phyloP scores from a whole-genome alignment of 2,888 invertebrate species.

The Podotricha telesiphe region DNA sequence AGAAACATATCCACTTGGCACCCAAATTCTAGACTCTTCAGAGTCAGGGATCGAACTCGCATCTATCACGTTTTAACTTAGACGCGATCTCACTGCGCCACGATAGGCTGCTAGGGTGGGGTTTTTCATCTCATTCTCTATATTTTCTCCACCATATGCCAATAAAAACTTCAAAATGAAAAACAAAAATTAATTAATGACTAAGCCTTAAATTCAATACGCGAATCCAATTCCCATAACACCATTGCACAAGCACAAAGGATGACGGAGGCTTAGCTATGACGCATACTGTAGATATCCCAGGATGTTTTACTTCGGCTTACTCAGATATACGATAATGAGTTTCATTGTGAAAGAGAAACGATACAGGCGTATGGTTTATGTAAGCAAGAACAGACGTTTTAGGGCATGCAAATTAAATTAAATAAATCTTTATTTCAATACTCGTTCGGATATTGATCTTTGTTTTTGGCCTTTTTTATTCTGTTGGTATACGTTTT shows the following conservation, averaged over 20 bases:
- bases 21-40: no score
- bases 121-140: no score
- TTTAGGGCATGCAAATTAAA: conserved; percentile 20
- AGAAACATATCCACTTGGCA: no score
- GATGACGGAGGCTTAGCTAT: conserved; percentile 46
- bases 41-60: no score
- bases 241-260: conserved; percentile 47
- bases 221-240: conserved; percentile 30
- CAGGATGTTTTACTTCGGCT: conserved; percentile 49
- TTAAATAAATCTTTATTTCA: conserved; percentile 18
- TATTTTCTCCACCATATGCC: not conserved
- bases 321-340: conserved; percentile 46
- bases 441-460: not conserved
- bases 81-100: no score
- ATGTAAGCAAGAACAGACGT: not conserved
- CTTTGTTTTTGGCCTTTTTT: not conserved
- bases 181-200: not conserved
- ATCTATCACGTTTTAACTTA: no score
- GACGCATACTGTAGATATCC: conserved; percentile 47
- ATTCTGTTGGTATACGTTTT: not conserved
- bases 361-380: conserved; percentile 12
- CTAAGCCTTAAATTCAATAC: not conserved
- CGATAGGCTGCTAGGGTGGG: no score
- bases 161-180: not conserved
- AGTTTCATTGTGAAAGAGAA: conserved; percentile 33